These are phyloP conservation scores for Naso thynnoides DNA, from an alignment of 2,797 vertebrate genomes.

Conservation along the genomic window DNA sequence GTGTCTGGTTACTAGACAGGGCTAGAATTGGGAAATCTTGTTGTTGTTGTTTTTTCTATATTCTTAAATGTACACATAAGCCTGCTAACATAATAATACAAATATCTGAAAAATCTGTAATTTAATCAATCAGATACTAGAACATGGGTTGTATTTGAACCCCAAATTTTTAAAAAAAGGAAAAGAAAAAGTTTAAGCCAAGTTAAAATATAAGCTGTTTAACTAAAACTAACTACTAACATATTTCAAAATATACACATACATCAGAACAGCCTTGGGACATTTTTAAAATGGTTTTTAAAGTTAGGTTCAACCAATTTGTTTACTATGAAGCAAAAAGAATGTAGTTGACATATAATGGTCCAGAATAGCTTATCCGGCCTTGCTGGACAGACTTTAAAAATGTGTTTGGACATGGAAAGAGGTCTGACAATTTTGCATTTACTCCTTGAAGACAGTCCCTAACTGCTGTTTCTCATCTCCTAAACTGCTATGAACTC, in stretches of 20 bases:
- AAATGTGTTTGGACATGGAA: no score
- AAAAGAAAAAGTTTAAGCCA: neutral
- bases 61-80: no score
- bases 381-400: no score
- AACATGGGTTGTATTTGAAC: slow-evolving; percentile 1
- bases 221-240: no score
- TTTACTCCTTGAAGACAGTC: neutral
- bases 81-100: neutral
- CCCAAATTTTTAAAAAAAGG: neutral
- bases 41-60: no score
- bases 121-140: neutral
- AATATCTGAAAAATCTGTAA: neutral
- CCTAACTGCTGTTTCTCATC: neutral
- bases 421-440: neutral
- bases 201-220: neutral
- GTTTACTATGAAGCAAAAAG: neutral
- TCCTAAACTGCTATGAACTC: neutral
- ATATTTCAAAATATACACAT: no score
- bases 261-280: no score
- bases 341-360: neutral
- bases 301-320: neutral
- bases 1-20: no score
- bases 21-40: neutral
- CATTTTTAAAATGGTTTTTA: no score
- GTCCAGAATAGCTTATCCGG: neutral